Evolutionary conservation across 2,113 vertebrate species (phyloP), one percentile per base, ranked within the genome.

Genomic region (Chloropsis cyanopogon): DNA sequence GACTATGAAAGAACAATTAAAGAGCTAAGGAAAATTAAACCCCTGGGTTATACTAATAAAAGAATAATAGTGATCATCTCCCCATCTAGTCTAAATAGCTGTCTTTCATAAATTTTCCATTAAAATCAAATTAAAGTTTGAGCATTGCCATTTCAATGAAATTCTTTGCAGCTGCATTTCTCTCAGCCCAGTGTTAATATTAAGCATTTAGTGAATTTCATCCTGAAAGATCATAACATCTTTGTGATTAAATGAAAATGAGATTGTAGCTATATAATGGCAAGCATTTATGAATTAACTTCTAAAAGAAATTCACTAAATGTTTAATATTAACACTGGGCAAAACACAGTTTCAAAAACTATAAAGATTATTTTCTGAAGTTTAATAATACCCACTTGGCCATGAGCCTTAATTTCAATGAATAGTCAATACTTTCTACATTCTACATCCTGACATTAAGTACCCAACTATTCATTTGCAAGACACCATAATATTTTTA

Each of bases 401-500:
- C 41, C 26, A 53, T 50, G 31, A 64, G 46, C 42, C 54, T 91
- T 87, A 85, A 76, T 92, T 75, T 92, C 81, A 93, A 63, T 78
- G 63, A 64, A 82, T 31, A 82, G 31, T 70, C 76, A 93, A 41
- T 96, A 50, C 10, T 87, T 72, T 88, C 29, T 65, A 42, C 23
- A 63, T n/a, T 56, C 29, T 88, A 64, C 57, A 41, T 70, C 92
- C 75, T 82, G 73, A 77, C 57, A 93, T 90, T 93, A 94, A 86
- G 69, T 82, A 53, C 52, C 8, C 47, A 93, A 16, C 14, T 87
- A 94, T 94, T 95, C 44, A 91, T 91, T 96, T 97, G n/a, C 78
- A 97, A 93, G 50, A 31, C 37, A 92, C 13, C 12, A 79, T 72
- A 41, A 63, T 65, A n/a, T 81, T 96, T 86, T 95, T 80, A 90